Conservation (phyloP, 2,888 invertebrate species). For the Poecilus cupreus region DNA sequence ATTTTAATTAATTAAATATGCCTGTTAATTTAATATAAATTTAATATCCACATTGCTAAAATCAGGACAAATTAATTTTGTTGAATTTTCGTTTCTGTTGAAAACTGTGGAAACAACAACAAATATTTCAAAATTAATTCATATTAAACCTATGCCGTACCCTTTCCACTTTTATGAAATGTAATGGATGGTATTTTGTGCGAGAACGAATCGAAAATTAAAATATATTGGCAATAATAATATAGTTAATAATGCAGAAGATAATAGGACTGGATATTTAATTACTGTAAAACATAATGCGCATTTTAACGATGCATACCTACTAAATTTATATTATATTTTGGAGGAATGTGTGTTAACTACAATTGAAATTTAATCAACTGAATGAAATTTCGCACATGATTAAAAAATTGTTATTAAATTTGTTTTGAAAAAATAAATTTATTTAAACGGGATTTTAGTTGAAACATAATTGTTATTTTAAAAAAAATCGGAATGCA, state of each 20-base stretch:
- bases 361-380: background rate
- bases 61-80: background rate
- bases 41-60: background rate
- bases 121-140: background rate
- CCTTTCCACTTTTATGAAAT: background rate
- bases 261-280: slow-evolving; percentile 7
- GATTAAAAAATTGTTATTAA: slow-evolving; percentile 15
- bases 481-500: too few species aligned
- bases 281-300: background rate
- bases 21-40: slow-evolving; percentile 27
- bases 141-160: background rate
- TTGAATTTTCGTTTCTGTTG: background rate
- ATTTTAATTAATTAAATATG: background rate
- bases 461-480: background rate
- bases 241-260: background rate
- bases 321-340: slow-evolving; percentile 14
- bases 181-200: background rate
- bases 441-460: background rate
- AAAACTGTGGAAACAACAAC: background rate
- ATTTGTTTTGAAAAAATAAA: background rate
- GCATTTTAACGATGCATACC: background rate
- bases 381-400: background rate
- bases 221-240: slow-evolving; percentile 2
- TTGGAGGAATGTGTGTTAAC: slow-evolving; percentile 20
- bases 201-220: background rate